Conservation (phyloP, 2,888 invertebrate species). For the Philaethria dido region DNA sequence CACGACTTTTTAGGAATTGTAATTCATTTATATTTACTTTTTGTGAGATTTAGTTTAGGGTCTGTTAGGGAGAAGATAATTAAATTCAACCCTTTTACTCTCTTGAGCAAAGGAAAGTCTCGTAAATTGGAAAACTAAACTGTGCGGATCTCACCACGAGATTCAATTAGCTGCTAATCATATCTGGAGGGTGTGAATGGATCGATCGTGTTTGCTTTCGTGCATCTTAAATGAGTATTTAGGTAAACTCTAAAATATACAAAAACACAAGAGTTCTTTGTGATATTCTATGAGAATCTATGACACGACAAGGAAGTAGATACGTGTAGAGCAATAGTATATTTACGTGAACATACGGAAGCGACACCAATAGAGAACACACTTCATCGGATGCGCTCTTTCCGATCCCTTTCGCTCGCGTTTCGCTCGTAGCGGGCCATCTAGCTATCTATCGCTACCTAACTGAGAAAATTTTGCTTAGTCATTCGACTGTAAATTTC, state of each 20-base stretch:
- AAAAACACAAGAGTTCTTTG: not conserved
- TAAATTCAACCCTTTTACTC: slow-evolving; percentile 80
- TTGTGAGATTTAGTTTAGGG: slow-evolving; percentile 65
- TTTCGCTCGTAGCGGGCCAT: slow-evolving; percentile 59
- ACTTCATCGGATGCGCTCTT: slow-evolving; percentile 61
- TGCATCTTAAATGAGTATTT: slow-evolving; percentile 52
- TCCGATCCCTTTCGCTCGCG: slow-evolving; percentile 62
- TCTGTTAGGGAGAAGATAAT: slow-evolving; percentile 69
- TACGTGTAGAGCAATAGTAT: slow-evolving; percentile 46
- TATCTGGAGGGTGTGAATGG: slow-evolving; percentile 80
- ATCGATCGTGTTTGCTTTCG: slow-evolving; percentile 72
- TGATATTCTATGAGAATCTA: slow-evolving; percentile 15
- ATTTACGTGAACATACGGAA: slow-evolving; percentile 53
- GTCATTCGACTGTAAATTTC: slow-evolving; percentile 63
- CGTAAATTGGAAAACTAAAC: slow-evolving; percentile 84
- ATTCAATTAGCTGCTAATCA: slow-evolving; percentile 83
- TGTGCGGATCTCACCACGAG: slow-evolving; percentile 78
- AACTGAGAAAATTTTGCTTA: slow-evolving; percentile 61
- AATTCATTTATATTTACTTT: slow-evolving; percentile 66
- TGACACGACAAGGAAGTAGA: slow-evolving; percentile 26
- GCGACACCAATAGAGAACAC: slow-evolving; percentile 67
- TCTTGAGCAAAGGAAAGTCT: slow-evolving; percentile 74
- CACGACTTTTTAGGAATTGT: slow-evolving; percentile 44
- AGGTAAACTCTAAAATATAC: slow-evolving; percentile 6
- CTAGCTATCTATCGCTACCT: slow-evolving; percentile 57